phyloP scores from a whole-genome alignment of 2,113 vertebrate genomes.

The Chloroceryle aenea region DNA sequence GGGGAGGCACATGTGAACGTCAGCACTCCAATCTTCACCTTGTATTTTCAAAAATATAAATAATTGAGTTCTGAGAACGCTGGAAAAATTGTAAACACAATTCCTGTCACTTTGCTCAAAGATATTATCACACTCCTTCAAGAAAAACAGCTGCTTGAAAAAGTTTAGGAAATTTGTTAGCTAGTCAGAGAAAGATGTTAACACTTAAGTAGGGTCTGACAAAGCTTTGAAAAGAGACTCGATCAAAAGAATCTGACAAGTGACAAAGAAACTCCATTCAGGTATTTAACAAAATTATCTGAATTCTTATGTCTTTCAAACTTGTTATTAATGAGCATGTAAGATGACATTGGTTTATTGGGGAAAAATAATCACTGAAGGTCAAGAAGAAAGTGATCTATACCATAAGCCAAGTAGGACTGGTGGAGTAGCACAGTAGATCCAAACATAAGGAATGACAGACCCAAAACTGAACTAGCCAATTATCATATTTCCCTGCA shows the following conservation, averaged over 20 bases:
- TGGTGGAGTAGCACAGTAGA: background rate
- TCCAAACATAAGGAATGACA: background rate
- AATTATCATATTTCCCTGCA: background rate
- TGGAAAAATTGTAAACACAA: background rate
- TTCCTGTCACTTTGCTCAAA: background rate
- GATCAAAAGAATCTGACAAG: background rate
- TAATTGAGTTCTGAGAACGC: background rate
- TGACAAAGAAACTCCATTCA: background rate
- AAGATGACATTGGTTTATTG: rapidly evolving
- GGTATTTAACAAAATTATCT: background rate
- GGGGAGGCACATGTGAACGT: background rate
- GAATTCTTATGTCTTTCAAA: background rate
- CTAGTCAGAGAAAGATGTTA: background rate
- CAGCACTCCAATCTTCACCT: background rate
- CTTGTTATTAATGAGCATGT: rapidly evolving
- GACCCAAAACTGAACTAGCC: background rate
- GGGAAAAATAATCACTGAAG: background rate
- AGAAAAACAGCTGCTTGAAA: background rate
- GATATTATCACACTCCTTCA: background rate
- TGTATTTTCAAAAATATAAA: background rate
- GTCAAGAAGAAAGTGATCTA: background rate
- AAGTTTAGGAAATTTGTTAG: background rate
- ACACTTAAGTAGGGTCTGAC: background rate
- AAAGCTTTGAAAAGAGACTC: background rate
- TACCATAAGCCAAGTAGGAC: background rate